Evolutionary conservation across 2,113 vertebrate genomes (phyloP), one percentile per base, ranked within the genome.

Genomic region (Megaceryle torquata): DNA sequence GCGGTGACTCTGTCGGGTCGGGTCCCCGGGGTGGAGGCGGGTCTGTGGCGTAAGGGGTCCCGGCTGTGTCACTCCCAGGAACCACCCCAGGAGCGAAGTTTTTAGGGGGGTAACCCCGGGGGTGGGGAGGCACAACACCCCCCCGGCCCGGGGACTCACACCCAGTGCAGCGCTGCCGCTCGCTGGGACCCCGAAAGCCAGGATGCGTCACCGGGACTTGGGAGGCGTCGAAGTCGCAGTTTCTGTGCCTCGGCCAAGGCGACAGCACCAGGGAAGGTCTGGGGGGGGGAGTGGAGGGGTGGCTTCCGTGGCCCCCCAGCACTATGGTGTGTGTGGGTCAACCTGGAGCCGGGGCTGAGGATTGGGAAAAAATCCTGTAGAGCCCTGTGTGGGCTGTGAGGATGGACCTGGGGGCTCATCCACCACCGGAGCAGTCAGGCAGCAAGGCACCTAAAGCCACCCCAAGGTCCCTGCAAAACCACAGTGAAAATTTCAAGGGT

Each of bases 371-470:
- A 67, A 20, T 4, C 1, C 24, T 1, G 1, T 22, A 25, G 77
- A 82, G 15, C 7, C 14, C 21, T 1, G 1, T 0, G 1, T 25
- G 15, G 43, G 6, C 35, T 2, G 0, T 46, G 48, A 35, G 60
- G 46, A n/a, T 1, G 1, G 54, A 43, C 44, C 5, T 60, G 48
- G 15, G 35, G 22, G 17, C 29, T 72, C 7, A 1, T 15, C 28
- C 0, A 0, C 18, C 22, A 22, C 44, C 0, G 0, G 76, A 80
- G 76, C 21, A 13, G 16, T 7, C 0, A 0, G 63, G 4, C 51
- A 35, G 50, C 28, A 33, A 68, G 56, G 28, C 24, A 3, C 35
- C 8, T 39, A 26, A 91, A 80, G 28, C 37, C 35, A 10, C 11
- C 13, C 0, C 19, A 0, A 53, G 25, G 59, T 61, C 41, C 15